These are phyloP conservation scores for Reticulitermes lucifugus DNA, from an alignment of 2,888 invertebrate genomes.

Conservation along the genomic window DNA sequence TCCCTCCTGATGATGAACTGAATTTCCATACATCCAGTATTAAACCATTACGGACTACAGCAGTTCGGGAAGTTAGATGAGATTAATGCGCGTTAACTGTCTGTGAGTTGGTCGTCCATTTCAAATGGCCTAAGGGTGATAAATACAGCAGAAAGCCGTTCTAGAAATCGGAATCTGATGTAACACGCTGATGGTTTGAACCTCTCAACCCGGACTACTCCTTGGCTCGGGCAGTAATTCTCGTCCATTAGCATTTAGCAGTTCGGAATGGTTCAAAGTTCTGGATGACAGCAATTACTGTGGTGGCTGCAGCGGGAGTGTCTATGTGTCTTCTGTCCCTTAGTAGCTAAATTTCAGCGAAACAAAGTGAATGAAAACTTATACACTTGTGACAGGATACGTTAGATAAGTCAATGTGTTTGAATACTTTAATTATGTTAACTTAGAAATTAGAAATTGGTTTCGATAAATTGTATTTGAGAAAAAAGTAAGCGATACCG, in stretches of 20 bases:
- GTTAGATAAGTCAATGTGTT: no score
- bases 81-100: background rate
- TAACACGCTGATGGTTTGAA: background rate
- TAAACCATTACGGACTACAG: background rate
- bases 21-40: background rate
- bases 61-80: background rate
- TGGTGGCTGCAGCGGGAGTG: background rate
- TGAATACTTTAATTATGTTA: no score
- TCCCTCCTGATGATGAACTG: background rate
- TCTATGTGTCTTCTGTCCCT: background rate
- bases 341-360: background rate
- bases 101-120: background rate
- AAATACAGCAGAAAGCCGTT: background rate
- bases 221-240: background rate
- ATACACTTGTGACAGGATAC: no score
- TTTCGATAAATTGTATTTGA: no score
- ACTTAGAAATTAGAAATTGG: no score
- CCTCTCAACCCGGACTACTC: background rate
- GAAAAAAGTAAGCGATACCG: no score
- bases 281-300: background rate
- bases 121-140: background rate
- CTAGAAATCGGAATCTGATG: background rate
- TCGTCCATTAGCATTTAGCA: background rate
- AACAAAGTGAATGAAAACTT: background rate
- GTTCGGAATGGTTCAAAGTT: background rate